Percentiles rank a stretch among this genome's conserved stretches.
Evolutionary conservation across 1,140 invertebrate genomes (phyloP).

Genomic region (Archivesica marissinica): DNA sequence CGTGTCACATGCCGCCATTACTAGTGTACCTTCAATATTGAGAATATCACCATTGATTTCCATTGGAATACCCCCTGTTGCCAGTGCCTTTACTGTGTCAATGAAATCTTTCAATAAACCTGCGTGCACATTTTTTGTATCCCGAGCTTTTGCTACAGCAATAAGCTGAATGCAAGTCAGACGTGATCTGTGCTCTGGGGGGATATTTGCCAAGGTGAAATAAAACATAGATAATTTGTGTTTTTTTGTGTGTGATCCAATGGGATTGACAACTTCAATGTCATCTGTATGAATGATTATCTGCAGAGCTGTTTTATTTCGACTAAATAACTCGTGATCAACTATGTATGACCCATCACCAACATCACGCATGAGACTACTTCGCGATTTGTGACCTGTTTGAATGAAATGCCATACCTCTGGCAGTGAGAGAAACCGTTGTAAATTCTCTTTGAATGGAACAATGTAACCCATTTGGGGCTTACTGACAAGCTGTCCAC

Average conservation of each 20-base stretch:
- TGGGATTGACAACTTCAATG: slow-evolving; percentile 52
- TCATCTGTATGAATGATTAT: slow-evolving; percentile 39
- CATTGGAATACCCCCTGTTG: background rate
- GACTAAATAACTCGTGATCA: background rate
- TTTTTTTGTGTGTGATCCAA: slow-evolving; percentile 36
- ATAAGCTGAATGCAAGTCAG: slow-evolving; percentile 4
- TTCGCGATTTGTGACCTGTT: background rate
- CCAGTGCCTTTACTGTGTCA: background rate
- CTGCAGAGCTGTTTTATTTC: slow-evolving; percentile 23
- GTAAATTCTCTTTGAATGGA: slow-evolving; percentile 1
- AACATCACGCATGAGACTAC: slow-evolving; percentile 45
- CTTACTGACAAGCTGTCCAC: background rate
- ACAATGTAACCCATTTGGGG: slow-evolving; percentile 32
- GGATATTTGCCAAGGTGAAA: slow-evolving; percentile 15
- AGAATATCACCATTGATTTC: background rate
- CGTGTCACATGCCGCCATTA: background rate
- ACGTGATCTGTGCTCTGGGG: slow-evolving; percentile 5
- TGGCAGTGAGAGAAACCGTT: slow-evolving; percentile 14
- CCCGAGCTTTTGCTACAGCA: background rate
- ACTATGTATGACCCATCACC: slow-evolving; percentile 27
- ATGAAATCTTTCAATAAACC: slow-evolving; percentile 1
- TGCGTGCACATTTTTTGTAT: background rate
- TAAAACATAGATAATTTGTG: background rate
- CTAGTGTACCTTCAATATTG: background rate
- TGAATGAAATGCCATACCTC: slow-evolving; percentile 31